phyloP scores from a whole-genome alignment of 2,113 vertebrate genomes.

The Siniperca knerii region DNA sequence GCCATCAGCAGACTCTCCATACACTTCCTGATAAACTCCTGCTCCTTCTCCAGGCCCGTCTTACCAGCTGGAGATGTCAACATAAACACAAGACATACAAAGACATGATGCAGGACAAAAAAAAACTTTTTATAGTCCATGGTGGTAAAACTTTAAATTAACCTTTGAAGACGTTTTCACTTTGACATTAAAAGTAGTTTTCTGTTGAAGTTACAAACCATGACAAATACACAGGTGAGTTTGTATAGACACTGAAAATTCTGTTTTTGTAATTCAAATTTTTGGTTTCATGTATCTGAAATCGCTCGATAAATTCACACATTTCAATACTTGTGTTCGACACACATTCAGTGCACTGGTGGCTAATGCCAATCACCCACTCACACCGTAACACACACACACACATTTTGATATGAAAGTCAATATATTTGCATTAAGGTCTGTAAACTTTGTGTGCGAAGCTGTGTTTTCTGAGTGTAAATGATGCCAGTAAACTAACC shows the following conservation, averaged over 20 bases:
- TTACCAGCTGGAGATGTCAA: slow-evolving; percentile 86
- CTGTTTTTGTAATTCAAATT: too few relatives aligned
- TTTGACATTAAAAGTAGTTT: background rate
- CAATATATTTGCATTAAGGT: background rate
- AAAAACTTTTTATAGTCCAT: background rate
- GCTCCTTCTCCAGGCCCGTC: slow-evolving; percentile 97
- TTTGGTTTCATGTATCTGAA: background rate
- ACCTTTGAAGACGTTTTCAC: background rate
- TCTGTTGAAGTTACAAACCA: background rate
- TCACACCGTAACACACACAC: too few relatives aligned
- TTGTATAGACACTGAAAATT: background rate
- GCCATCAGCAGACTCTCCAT: slow-evolving; percentile 99
- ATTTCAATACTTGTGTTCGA: too few relatives aligned
- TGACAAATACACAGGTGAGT: background rate
- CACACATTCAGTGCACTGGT: too few relatives aligned
- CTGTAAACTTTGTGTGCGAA: background rate
- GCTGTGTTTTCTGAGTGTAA: too few relatives aligned
- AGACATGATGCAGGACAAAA: background rate
- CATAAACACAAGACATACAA: background rate
- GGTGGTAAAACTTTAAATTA: background rate
- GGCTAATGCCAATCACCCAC: too few relatives aligned
- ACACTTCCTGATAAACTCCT: slow-evolving; percentile 99
- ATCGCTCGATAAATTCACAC: background rate
- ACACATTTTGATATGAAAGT: background rate
- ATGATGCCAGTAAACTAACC: slow-evolving; percentile 80